phyloP scores from a whole-genome alignment of 2,797 vertebrate genomes.

The Micromesistius poutassou region DNA sequence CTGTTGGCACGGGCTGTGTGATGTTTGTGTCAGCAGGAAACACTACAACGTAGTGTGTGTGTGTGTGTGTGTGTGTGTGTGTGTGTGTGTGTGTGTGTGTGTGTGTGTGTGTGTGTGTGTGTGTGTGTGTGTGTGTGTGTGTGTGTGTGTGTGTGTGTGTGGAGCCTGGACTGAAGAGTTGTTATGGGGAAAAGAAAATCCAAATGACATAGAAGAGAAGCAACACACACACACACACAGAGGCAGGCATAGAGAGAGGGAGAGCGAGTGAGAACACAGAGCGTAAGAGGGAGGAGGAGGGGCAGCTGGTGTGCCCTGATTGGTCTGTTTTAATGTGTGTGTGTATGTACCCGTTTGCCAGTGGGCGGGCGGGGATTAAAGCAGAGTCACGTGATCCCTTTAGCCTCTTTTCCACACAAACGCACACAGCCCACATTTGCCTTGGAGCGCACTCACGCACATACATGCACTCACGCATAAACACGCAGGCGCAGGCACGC shows the following conservation, averaged over 20 bases:
- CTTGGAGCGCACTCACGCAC: conserved; percentile 36
- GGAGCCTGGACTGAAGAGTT: background rate
- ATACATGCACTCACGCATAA: conserved; percentile 9
- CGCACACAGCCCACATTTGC: conserved; percentile 51
- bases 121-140: conserved; percentile 1
- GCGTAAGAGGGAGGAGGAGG: conserved; percentile 26
- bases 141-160: conserved; percentile 24
- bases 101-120: conserved; percentile 22
- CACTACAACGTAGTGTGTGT: background rate
- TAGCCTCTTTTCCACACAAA: conserved; percentile 70
- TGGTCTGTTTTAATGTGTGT: conserved; percentile 52
- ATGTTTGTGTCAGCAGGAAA: background rate
- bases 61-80: no score
- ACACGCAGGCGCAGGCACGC: no score
- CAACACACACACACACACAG: conserved; percentile 14
- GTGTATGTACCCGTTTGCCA: conserved; percentile 31
- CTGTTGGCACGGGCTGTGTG: background rate
- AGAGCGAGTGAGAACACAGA: background rate
- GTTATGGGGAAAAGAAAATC: conserved; percentile 3
- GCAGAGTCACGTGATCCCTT: conserved; percentile 68
- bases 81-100: conserved; percentile 1
- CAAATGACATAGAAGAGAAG: conserved; percentile 5
- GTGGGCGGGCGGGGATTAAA: conserved; percentile 73
- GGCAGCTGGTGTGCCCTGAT: conserved; percentile 57
- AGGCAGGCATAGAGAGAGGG: background rate